A percentile compares a stretch with the other conserved stretches of the same genome.
phyloP scores from a whole-genome alignment of 2,888 invertebrate species.

The Pyrgus malvae region DNA sequence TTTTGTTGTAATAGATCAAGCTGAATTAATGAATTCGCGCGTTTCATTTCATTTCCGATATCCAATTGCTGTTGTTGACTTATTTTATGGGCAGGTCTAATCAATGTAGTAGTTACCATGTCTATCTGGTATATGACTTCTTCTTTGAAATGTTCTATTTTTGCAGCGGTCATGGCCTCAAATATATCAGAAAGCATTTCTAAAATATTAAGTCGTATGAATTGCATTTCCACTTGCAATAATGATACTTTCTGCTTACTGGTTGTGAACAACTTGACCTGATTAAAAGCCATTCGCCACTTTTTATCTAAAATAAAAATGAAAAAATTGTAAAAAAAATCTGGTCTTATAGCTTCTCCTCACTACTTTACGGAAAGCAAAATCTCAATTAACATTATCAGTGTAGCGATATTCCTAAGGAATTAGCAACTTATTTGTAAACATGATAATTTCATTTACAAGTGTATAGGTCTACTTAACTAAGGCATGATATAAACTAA shows the following conservation, averaged over 20 bases:
- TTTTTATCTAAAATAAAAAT: background rate
- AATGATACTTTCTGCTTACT: conserved; percentile 44
- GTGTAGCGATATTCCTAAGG: too few species aligned
- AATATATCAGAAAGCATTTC: conserved; percentile 51
- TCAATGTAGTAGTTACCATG: conserved; percentile 45
- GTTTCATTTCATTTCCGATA: conserved; percentile 55
- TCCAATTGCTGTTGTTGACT: conserved; percentile 65
- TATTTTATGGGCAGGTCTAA: conserved; percentile 49
- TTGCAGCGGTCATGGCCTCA: conserved; percentile 37
- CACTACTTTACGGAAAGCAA: too few species aligned
- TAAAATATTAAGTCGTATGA: conserved; percentile 48
- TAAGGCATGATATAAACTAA: too few species aligned
- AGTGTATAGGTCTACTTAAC: too few species aligned
- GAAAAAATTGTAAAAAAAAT: background rate
- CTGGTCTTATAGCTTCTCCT: too few species aligned
- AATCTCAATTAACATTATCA: too few species aligned
- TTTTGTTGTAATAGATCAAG: too few species aligned
- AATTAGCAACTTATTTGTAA: too few species aligned
- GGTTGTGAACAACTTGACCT: background rate
- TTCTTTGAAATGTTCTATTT: conserved; percentile 33
- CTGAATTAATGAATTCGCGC: conserved; percentile 54
- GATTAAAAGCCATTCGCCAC: conserved; percentile 32
- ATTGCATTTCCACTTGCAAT: conserved; percentile 52
- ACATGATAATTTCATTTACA: too few species aligned
- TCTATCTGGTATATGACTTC: conserved; percentile 42